phyloP scores from a whole-genome alignment of 2,888 invertebrate genomes.

The Oegoconia quadripuncta region DNA sequence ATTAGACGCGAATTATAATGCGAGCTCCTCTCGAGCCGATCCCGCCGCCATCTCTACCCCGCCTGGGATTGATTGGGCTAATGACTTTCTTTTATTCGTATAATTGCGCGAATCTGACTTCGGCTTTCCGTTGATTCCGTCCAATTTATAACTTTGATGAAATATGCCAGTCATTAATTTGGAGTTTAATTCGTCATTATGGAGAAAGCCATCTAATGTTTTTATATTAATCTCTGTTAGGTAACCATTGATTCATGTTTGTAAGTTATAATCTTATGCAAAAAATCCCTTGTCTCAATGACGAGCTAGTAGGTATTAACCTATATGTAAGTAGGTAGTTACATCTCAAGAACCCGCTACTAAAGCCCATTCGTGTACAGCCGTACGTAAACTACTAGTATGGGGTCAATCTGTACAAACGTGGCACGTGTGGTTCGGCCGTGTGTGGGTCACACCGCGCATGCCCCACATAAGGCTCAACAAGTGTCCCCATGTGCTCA shows the following conservation, averaged over 20 bases:
- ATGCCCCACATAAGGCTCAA: conserved; percentile 57
- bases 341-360: too few species aligned
- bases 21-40: conserved; percentile 35
- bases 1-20: conserved; percentile 73
- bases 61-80: conserved; percentile 62
- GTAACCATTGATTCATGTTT: too few species aligned
- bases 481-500: conserved; percentile 72
- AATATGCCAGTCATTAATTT: conserved; percentile 53
- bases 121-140: conserved; percentile 44
- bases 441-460: conserved; percentile 37
- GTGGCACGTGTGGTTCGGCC: not conserved
- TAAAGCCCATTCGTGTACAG: too few species aligned
- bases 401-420: too few species aligned
- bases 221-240: too few species aligned
- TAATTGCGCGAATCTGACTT: conserved; percentile 68
- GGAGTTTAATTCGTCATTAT: conserved; percentile 36
- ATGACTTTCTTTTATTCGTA: conserved; percentile 68
- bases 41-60: conserved; percentile 23
- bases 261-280: too few species aligned
- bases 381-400: too few species aligned
- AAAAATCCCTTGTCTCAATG: too few species aligned
- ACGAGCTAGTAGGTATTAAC: too few species aligned
- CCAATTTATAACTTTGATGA: conserved; percentile 50
- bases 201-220: conserved; percentile 21
- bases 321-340: too few species aligned